Conservation (phyloP, 1,140 invertebrate genomes). For the Trinorchestia longiramus region DNA sequence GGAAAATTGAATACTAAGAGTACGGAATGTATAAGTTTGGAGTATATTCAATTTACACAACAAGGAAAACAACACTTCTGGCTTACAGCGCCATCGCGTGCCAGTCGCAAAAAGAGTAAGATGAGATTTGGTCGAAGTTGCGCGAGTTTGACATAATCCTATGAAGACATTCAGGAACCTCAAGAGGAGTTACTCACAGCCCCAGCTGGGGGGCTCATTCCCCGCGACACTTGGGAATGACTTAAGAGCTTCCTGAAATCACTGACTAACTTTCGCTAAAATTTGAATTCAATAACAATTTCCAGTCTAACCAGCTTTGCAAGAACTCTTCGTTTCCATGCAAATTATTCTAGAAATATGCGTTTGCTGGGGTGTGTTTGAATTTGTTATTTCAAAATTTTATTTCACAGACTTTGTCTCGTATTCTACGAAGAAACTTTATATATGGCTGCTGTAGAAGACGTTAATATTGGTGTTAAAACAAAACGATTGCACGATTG, state of each 20-base stretch:
- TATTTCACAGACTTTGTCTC: background rate
- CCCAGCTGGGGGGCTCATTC: background rate
- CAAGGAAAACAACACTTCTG: background rate
- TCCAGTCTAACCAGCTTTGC: conserved; percentile 15
- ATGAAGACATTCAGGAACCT: conserved; percentile 49
- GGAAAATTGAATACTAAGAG: background rate
- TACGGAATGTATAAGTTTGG: background rate
- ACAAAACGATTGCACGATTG: background rate
- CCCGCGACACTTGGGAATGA: conserved; percentile 46
- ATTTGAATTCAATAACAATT: conserved; percentile 50
- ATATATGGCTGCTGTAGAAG: background rate
- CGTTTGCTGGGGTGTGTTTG: background rate
- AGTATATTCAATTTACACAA: background rate
- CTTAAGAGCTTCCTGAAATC: conserved; percentile 38
- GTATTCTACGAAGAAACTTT: background rate
- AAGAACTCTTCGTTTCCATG: background rate
- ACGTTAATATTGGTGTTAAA: background rate
- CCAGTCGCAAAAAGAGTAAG: background rate
- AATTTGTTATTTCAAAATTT: background rate
- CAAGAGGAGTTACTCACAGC: conserved; percentile 13
- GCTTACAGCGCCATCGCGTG: background rate
- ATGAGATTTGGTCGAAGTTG: conserved; percentile 16
- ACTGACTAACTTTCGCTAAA: background rate
- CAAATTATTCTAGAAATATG: background rate
- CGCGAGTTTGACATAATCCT: conserved; percentile 34